phyloP scores from a whole-genome alignment of 2,797 vertebrate species.

The Cephalopachus bancanus region DNA sequence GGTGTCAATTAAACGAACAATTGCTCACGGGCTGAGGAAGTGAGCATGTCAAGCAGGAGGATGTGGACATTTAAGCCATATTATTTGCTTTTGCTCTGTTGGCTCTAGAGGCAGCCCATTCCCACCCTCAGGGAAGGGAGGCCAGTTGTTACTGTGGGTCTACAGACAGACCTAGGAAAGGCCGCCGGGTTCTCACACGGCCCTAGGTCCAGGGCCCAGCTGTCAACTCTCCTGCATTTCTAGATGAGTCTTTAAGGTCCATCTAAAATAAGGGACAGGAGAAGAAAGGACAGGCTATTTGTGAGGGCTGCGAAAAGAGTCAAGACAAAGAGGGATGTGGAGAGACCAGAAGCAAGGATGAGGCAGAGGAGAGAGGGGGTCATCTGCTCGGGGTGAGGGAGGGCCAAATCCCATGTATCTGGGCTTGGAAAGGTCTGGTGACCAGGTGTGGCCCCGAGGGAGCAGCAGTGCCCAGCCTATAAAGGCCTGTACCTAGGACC shows the following conservation, averaged over 20 bases:
- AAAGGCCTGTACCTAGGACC: fast-evolving
- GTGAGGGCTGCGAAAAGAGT: neutral
- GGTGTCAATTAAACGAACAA: neutral
- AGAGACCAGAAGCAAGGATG: neutral
- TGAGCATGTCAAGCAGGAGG: neutral
- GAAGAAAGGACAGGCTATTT: neutral
- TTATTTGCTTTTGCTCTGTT: neutral
- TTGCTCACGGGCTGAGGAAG: neutral
- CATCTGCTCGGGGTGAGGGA: neutral
- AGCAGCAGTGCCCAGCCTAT: neutral
- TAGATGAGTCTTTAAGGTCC: neutral
- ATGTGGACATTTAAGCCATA: neutral
- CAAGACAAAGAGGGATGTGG: neutral
- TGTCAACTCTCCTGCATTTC: neutral
- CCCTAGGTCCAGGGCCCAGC: neutral
- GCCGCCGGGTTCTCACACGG: neutral
- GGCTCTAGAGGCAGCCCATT: neutral
- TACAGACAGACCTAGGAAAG: neutral
- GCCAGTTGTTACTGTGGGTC: neutral
- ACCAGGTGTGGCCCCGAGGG: neutral
- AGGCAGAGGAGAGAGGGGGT: neutral
- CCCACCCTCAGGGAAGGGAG: neutral
- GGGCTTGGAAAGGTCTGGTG: neutral
- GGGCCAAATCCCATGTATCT: neutral
- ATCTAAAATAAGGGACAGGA: neutral